Evolutionary conservation across 2,113 vertebrate genomes (phyloP).

Genomic region (Candoia aspera): DNA sequence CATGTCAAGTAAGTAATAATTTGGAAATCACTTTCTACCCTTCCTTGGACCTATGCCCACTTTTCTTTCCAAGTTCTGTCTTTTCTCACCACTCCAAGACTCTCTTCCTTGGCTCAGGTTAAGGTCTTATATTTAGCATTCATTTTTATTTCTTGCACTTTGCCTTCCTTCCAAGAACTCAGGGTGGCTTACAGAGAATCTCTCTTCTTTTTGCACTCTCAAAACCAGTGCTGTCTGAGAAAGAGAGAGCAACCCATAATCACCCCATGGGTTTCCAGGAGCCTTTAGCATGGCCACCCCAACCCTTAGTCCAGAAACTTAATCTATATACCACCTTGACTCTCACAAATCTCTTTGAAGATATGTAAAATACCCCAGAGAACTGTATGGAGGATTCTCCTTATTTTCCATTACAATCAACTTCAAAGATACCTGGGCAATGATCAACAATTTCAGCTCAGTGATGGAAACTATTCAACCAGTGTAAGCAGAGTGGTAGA

Average conservation of each 20-base stretch:
- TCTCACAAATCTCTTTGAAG: background rate
- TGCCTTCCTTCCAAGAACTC: background rate
- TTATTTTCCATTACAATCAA: background rate
- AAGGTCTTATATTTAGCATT: background rate
- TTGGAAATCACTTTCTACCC: background rate
- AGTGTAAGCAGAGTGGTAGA: background rate
- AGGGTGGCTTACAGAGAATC: background rate
- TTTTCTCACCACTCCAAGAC: no score
- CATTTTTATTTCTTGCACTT: background rate
- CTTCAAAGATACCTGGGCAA: background rate
- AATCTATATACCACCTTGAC: background rate
- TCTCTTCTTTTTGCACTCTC: background rate
- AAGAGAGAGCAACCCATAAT: background rate
- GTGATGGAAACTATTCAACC: no score
- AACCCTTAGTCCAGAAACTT: background rate
- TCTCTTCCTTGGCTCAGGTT: background rate
- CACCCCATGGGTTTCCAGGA: background rate
- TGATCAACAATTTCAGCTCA: no score
- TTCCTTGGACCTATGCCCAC: background rate
- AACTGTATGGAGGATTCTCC: background rate
- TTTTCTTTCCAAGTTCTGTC: no score
- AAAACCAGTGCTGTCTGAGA: background rate
- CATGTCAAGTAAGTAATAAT: background rate
- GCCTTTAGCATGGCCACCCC: background rate
- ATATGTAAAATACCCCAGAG: background rate